Evolutionary conservation across 2,888 invertebrate species (phyloP).

Genomic region (Polymixis lichenea): DNA sequence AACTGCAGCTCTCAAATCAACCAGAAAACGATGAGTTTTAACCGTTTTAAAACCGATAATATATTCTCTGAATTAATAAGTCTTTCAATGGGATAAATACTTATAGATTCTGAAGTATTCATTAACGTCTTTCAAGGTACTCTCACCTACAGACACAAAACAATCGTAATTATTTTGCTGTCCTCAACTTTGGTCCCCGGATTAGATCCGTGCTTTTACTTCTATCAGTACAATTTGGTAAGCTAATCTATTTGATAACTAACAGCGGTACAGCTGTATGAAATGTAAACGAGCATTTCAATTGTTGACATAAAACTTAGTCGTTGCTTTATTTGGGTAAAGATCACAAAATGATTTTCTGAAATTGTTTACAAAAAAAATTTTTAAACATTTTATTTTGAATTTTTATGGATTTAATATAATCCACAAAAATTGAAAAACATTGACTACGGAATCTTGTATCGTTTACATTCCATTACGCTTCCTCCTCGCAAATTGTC

Average conservation of each 20-base stretch:
- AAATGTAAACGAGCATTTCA: constrained; percentile 44
- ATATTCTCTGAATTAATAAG: neutral
- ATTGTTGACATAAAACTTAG: no score
- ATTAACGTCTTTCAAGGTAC: neutral
- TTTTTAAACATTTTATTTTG: no score
- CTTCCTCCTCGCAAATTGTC: constrained; percentile 57
- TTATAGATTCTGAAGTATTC: neutral
- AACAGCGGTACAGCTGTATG: constrained; percentile 46
- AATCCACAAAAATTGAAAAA: no score
- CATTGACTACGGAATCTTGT: no score
- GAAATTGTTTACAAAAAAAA: neutral
- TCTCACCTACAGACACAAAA: constrained; percentile 50
- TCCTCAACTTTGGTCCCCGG: constrained; percentile 79
- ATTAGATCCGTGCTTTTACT: constrained; percentile 66
- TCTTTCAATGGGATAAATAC: neutral
- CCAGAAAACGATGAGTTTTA: neutral
- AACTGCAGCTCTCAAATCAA: neutral
- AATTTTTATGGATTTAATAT: neutral
- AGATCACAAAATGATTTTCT: no score
- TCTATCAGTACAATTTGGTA: constrained; percentile 75
- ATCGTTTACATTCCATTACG: constrained; percentile 51
- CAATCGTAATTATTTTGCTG: constrained; percentile 58
- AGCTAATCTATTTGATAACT: constrained; percentile 56
- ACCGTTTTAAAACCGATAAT: neutral
- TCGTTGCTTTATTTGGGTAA: no score